Evolutionary conservation across 2,113 vertebrate species (phyloP), one percentile per base, ranked within the genome.

Genomic region (Pedetes capensis): DNA sequence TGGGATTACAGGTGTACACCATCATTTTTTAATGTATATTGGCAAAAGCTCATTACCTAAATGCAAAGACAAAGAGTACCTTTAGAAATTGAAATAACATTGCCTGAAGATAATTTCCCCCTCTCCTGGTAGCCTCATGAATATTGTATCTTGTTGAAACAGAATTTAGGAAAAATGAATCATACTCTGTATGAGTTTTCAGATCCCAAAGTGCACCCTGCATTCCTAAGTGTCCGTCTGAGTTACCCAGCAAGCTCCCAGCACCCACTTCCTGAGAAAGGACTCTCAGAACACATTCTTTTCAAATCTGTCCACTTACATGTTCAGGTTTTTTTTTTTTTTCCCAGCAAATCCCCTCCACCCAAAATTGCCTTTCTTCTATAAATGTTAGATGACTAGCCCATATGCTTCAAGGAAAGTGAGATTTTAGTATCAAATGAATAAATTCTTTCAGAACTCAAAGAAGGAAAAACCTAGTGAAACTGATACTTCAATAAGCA

Each of bases 101-200:
- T 72, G 64, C 75, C 78, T 68, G 8, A 66, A 68, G 87, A 42
- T 63, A 68, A 29, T 78, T 91, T 75, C 49, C 34, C 11, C 11
- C 51, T 81, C 44, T 91, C 29, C 51, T 18, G 13, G 59, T 51
- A 61, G 61, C 80, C 66, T 92, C 44, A 25, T 96, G 74, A 96
- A 63, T 91, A 85, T 76, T 92, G 10, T 22, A 82, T 88, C 72
- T 68, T 79, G 68, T 89, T 92, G 89, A 80, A 59, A 76, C 49
- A 82, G 66, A 92, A 72, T 66, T 90, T 79, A 89, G 91, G 55
- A 66, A 87, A 57, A 93, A 59, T 82, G 59, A 87, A 61, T 96
- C 90, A 94, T 18, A 34, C 64, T 86, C 23, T 72, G 34, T 71
- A 22, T 69, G 89, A 76, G 51, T 72, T 87, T 95, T 78, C 66